Evolutionary conservation across 1,140 invertebrate genomes (phyloP), one percentile per base, ranked within the genome.

Genomic region (Pogonomyrmex californicus): DNA sequence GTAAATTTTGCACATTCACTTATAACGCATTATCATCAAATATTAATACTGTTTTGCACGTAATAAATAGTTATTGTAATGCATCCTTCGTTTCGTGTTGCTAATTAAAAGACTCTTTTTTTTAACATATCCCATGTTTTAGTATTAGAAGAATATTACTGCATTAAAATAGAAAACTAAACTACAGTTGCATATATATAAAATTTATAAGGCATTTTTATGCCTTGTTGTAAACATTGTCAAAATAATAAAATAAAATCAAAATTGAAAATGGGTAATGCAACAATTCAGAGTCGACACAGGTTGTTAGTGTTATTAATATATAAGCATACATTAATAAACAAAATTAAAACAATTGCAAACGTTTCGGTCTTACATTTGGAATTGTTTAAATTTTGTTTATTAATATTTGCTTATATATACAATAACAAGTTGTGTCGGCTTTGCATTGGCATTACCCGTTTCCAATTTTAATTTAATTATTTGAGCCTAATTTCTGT

Each of bases 41-140:
- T 91, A 91, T 92, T 94, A 95, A 94, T 94, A 94, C 92, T 94
- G 93, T 92, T 92, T 87, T 89, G 90, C 91, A 92, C 91, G 92
- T 89, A 92, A 93, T 93, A 93, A 93, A 91, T 93, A 91, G 54
- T 79, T 91, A 63, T 58, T 83, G 17, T 83, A 87, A 91, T 86
- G 60, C 14, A 89, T 88, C 82, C 14, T 65, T 44, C 36, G 51
- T 41, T 51, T 62, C 56, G 56, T 9, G 41, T 62, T 36, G 68
- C 41, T 60, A 83, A 49, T 17, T 62, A 83, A 49, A 75, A 38
- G 49, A 62, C 1, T n/a, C n/a, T 17, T 23, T 60, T 36, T 30
- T 33, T 6, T 4, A 68, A 49, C 6, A 38, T 5, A 10, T 47
- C 12, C 38, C 30, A 2, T 60, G 58, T 47, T 44, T 41, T 5